These are phyloP conservation scores for Geotrupes spiniger DNA, from an alignment of 2,888 invertebrate species.

Conservation along the genomic window DNA sequence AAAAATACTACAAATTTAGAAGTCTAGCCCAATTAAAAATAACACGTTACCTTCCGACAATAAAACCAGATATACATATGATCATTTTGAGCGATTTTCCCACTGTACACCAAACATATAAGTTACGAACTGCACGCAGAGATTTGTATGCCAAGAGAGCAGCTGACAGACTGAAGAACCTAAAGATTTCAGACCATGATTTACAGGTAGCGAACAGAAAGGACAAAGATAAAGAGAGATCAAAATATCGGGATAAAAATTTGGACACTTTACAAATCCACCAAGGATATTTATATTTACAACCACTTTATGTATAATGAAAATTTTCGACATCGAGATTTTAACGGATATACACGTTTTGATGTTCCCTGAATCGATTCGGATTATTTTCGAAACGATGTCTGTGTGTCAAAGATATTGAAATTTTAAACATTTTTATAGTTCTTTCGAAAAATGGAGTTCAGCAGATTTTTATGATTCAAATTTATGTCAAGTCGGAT, in stretches of 20 bases:
- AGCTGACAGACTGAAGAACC: slow-evolving; percentile 45
- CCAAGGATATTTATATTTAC: slow-evolving; percentile 5
- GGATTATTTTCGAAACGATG: too few species aligned
- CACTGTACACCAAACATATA: slow-evolving; percentile 1
- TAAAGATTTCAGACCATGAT: slow-evolving; percentile 34
- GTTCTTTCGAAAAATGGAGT: too few species aligned
- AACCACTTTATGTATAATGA: too few species aligned
- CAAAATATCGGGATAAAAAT: slow-evolving; percentile 24
- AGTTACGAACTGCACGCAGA: slow-evolving; percentile 3
- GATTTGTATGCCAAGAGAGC: slow-evolving; percentile 36
- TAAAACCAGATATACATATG: slow-evolving; percentile 61
- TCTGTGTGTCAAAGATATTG: too few species aligned
- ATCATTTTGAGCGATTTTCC: slow-evolving; percentile 48
- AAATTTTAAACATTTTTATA: too few species aligned
- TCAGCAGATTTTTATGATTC: too few species aligned
- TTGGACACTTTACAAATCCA: slow-evolving; percentile 11
- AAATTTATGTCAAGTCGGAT: too few species aligned
- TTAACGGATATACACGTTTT: too few species aligned
- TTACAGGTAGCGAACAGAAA: slow-evolving; percentile 42
- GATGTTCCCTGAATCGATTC: too few species aligned
- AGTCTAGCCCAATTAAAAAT: too few species aligned
- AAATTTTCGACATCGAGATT: too few species aligned
- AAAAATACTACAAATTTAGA: too few species aligned
- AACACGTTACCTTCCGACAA: slow-evolving; percentile 53
- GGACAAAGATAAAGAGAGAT: slow-evolving; percentile 29